Base-by-base conservation (phyloP, 2,797 vertebrate species). In the Pelochelys cantorii region DNA sequence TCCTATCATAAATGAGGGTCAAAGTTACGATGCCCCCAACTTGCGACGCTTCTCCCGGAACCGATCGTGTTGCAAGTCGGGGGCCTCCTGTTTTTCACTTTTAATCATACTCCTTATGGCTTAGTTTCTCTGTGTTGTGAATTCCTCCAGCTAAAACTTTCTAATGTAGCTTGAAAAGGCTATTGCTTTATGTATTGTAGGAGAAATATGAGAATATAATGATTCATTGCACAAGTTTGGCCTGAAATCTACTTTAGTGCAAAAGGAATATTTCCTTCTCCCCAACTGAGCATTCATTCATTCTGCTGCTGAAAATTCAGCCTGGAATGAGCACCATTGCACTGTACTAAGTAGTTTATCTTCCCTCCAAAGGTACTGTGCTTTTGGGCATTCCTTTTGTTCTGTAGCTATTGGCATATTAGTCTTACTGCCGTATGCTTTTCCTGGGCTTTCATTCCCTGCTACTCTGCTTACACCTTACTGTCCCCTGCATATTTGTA, bases 141-240 rank as follows among this genome's bases (percentile, higher is more conserved):
- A 84, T 85, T 27, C 54, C 89, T 80, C 52, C 77, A 79, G 31
- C 48, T 90, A 75, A 90, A 85, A 86, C 65, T 34, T 68, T 68
- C n/a, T 20, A n/a, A 82, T 23, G 29, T 14, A 91, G 91, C 81
- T 86, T 81, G 42, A 90, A 91, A 91, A 96, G 77, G 0, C 0
- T 80, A 52, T 37, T 85, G 75, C 42, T 80, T 54, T 55, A 25
- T 82, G 79, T 88, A 83, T 82, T 80, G 18, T 22, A 23, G 17
- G 55, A 88, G 90, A 91, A 71, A 85, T 11, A 88, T 14, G 56
- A 13, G 52, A 85, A 93, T 88, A 90, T 81, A 94, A 83, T 0
- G 0, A 25, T 56, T 23, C 2, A 0, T 74, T 85, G 90, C 86
- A 92, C 12, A 37, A 93, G 15, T 90, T 57, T 68, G 56, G 74